These are phyloP conservation scores for Nibea coibor DNA, from an alignment of 2,113 vertebrate genomes.

Conservation along the genomic window DNA sequence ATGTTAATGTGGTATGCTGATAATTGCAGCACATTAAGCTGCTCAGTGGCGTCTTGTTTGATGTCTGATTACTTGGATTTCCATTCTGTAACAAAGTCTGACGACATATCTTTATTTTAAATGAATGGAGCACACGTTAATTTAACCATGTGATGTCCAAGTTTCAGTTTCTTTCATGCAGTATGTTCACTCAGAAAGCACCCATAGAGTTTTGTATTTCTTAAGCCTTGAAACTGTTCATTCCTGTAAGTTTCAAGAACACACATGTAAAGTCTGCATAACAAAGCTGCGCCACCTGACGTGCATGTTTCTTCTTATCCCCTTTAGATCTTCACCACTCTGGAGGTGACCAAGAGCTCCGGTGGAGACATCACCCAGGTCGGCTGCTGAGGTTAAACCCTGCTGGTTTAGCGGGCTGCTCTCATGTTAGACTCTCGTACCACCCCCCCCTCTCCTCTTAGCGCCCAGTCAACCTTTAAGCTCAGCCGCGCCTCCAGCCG, in stretches of 20 bases:
- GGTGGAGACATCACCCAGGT: slow-evolving; percentile 88
- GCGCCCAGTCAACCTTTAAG: background rate
- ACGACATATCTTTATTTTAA: background rate
- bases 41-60: slow-evolving; percentile 16
- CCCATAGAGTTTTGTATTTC: background rate
- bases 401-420: slow-evolving; percentile 86
- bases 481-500: slow-evolving; percentile 23
- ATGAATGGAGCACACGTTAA: background rate
- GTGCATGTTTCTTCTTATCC: slow-evolving; percentile 9
- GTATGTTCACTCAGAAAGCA: background rate
- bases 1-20: slow-evolving; percentile 27
- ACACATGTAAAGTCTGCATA: background rate
- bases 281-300: background rate
- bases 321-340: slow-evolving; percentile 90
- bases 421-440: slow-evolving; percentile 25
- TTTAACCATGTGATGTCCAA: background rate
- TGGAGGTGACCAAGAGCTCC: slow-evolving; percentile 92
- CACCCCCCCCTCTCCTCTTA: background rate
- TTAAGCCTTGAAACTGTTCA: background rate
- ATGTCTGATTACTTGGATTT: background rate
- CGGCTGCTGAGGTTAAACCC: slow-evolving; percentile 98
- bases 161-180: background rate
- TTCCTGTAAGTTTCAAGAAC: background rate
- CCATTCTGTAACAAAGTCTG: background rate
- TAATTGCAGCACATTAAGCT: slow-evolving; percentile 43